Percentiles rank a stretch among this genome's conserved stretches.
phyloP scores from a whole-genome alignment of 23 tunicate species.

The Styela plicata region DNA sequence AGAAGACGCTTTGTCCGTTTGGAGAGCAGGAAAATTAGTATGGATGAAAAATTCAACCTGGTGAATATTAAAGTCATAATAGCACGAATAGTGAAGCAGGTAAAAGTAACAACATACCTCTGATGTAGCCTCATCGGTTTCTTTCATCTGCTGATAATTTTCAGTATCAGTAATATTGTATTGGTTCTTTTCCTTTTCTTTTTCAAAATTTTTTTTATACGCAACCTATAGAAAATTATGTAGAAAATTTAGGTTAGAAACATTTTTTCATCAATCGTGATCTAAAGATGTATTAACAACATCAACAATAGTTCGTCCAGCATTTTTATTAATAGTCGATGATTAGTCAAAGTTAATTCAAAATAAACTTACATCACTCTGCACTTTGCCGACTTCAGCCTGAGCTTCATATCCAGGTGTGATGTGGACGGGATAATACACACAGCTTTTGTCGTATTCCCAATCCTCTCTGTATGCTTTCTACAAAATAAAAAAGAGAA shows the following conservation, averaged over 20 bases:
- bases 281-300: too few species aligned
- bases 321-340: neutral
- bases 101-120: slow-evolving; percentile 7
- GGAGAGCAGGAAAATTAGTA: too few species aligned
- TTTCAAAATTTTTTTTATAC: slow-evolving; percentile 40
- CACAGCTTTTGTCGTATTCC: slow-evolving; percentile 40
- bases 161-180: slow-evolving; percentile 21
- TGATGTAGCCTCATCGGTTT: slow-evolving; percentile 10
- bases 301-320: too few species aligned
- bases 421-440: slow-evolving; percentile 90
- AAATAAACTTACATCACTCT: slow-evolving; percentile 19
- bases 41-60: too few species aligned
- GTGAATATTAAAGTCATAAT: too few species aligned
- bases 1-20: too few species aligned
- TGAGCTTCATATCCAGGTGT: slow-evolving; percentile 88
- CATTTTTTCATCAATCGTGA: too few species aligned
- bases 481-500: slow-evolving; percentile 10
- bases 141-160: slow-evolving; percentile 16
- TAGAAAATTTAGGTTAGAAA: too few species aligned
- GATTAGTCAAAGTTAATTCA: too few species aligned
- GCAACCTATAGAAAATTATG: slow-evolving; percentile 22
- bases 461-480: slow-evolving; percentile 43
- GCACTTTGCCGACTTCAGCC: slow-evolving; percentile 29
- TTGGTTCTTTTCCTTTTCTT: slow-evolving; percentile 45
- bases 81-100: too few species aligned